These are phyloP conservation scores for Ichneumon xanthorius DNA, from an alignment of 2,888 invertebrate species.

Conservation along the genomic window DNA sequence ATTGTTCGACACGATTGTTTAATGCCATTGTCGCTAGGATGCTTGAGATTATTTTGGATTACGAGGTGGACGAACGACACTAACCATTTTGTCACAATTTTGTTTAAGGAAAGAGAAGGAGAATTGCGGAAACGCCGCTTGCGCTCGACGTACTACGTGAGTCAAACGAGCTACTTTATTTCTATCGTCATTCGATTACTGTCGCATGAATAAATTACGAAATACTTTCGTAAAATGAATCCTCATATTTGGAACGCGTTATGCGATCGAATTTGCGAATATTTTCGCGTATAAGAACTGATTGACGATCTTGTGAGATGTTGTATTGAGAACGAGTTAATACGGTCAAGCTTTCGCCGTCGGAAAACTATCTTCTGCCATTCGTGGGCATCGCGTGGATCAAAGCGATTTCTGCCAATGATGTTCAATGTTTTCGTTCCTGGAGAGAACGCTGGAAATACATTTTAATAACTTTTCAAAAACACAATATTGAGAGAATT, in stretches of 20 bases:
- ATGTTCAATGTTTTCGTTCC: neutral
- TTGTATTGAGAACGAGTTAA: neutral
- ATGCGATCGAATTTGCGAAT: neutral
- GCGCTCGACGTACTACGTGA: constrained; percentile 25
- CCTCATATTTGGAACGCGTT: neutral
- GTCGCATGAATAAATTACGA: neutral
- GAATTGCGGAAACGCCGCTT: constrained; percentile 59
- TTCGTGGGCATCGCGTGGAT: neutral
- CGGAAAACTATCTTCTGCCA: neutral
- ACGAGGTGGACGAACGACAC: constrained; percentile 69
- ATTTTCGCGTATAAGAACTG: neutral
- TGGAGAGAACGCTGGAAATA: neutral
- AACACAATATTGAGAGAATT: neutral
- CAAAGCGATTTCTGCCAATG: neutral
- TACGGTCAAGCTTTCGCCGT: neutral
- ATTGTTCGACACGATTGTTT: constrained; percentile 47
- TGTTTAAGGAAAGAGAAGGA: constrained; percentile 70
- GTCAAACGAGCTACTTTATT: constrained; percentile 21
- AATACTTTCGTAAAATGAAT: neutral
- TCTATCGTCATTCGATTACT: neutral
- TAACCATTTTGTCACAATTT: constrained; percentile 77
- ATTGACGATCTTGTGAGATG: neutral
- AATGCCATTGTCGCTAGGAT: constrained; percentile 68
- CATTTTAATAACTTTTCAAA: neutral
- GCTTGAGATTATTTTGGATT: constrained; percentile 74